These are phyloP conservation scores for Protobothrops mucrosquamatus DNA, from an alignment of 2,113 vertebrate species.

Conservation along the genomic window DNA sequence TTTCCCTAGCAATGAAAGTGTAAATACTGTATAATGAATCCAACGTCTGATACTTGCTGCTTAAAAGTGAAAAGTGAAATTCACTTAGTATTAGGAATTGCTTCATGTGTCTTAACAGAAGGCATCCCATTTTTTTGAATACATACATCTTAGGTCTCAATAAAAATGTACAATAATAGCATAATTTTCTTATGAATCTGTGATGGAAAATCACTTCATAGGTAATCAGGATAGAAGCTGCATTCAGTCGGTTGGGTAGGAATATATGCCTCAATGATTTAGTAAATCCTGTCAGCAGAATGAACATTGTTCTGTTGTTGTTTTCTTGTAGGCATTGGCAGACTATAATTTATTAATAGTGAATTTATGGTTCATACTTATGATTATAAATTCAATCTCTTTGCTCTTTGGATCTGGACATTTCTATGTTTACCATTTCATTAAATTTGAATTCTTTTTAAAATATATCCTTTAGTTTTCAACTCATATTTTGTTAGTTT, in stretches of 20 bases:
- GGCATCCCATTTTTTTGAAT: neutral
- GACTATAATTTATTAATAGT: neutral
- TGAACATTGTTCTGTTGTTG: neutral
- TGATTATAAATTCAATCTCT: neutral
- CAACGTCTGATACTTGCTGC: neutral
- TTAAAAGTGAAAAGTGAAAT: neutral
- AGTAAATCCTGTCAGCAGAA: neutral
- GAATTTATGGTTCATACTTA: neutral
- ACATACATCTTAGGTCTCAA: neutral
- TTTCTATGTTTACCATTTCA: conserved; percentile 33
- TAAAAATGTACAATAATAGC: neutral
- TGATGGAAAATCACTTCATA: neutral
- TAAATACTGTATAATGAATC: neutral
- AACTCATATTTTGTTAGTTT: conserved; percentile 29
- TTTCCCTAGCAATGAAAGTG: neutral
- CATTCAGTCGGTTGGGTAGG: neutral
- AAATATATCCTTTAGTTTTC: conserved; percentile 22
- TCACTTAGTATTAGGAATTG: neutral
- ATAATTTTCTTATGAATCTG: neutral
- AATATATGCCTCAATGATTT: neutral
- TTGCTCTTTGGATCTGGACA: conserved; percentile 29
- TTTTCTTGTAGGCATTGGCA: neutral
- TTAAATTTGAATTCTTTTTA: neutral
- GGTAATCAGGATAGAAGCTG: neutral
- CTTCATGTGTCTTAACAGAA: neutral